Evolutionary conservation across 2,113 vertebrate genomes (phyloP).

Genomic region (Takifugu bimaculatus): DNA sequence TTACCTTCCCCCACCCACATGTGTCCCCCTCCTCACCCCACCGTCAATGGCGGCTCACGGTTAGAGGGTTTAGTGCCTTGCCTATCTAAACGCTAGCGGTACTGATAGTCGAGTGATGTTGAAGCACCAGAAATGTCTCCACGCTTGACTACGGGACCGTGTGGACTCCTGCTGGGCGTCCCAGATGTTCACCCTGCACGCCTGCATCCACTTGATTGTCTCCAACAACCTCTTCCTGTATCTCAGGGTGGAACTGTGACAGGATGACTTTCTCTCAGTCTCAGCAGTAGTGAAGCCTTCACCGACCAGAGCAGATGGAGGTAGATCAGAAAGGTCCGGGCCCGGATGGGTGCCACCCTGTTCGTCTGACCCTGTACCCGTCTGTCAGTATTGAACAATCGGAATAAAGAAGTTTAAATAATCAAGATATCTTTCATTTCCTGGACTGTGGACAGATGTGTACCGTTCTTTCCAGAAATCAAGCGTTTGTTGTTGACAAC

Average conservation of each 20-base stretch:
- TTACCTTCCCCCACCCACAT: too few species aligned
- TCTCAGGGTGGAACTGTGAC: background rate
- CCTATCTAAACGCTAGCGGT: slow-evolving; percentile 10
- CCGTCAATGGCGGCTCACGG: background rate
- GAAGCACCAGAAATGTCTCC: background rate
- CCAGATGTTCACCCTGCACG: too few species aligned
- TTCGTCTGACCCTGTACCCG: slow-evolving; percentile 49
- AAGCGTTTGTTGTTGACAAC: too few species aligned
- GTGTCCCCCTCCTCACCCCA: too few species aligned
- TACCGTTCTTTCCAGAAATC: too few species aligned
- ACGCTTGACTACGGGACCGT: too few species aligned
- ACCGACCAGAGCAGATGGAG: background rate
- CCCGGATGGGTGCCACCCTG: slow-evolving; percentile 24
- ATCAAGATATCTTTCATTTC: background rate
- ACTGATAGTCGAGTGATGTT: background rate
- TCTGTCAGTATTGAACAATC: slow-evolving; percentile 59
- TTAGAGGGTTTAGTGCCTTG: slow-evolving; percentile 52
- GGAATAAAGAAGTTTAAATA: slow-evolving; percentile 37
- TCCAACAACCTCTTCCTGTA: background rate
- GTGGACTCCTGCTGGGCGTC: too few species aligned
- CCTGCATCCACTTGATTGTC: background rate
- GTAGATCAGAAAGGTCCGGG: slow-evolving; percentile 3
- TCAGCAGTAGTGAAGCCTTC: background rate
- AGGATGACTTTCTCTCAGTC: background rate
- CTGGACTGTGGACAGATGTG: background rate